Percentiles rank a stretch among this genome's conserved stretches.
Evolutionary conservation across 2,113 vertebrate genomes (phyloP).

Genomic region (Hippocampus zosterae): DNA sequence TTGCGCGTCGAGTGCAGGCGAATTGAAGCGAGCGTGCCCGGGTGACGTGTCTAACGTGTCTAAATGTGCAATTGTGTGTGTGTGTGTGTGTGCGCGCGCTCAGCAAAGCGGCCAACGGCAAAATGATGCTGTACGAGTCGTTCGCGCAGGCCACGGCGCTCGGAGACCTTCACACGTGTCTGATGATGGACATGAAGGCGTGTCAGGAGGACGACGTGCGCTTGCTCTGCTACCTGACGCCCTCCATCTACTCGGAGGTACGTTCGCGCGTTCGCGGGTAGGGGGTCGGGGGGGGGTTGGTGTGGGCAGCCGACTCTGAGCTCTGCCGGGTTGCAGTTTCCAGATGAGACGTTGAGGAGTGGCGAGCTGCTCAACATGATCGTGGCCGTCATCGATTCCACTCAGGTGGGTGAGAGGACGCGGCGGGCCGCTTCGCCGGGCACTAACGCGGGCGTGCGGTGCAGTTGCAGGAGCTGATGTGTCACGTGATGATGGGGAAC

Average conservation of each 20-base stretch:
- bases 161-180: constrained; percentile 91
- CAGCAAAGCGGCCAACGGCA: constrained; percentile 90
- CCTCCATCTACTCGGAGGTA: constrained; percentile 80
- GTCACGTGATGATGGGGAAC: constrained; percentile 97
- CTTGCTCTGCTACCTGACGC: constrained; percentile 92
- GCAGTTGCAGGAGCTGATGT: constrained; percentile 96
- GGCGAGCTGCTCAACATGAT: constrained; percentile 98
- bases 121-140: constrained; percentile 94
- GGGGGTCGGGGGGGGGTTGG: no score
- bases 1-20: no score
- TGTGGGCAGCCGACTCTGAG: neutral
- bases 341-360: constrained; percentile 89
- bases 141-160: constrained; percentile 94
- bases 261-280: no score
- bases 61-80: neutral
- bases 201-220: constrained; percentile 94
- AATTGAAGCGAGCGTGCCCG: no score
- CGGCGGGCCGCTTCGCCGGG: neutral
- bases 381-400: constrained; percentile 91
- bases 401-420: constrained; percentile 58
- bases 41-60: neutral
- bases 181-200: constrained; percentile 99
- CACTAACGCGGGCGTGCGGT: neutral
- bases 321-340: constrained; percentile 74
- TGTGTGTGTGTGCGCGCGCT: neutral